Base-by-base conservation (phyloP, 2,113 vertebrate species). In the Grammomys dolichurus region DNA sequence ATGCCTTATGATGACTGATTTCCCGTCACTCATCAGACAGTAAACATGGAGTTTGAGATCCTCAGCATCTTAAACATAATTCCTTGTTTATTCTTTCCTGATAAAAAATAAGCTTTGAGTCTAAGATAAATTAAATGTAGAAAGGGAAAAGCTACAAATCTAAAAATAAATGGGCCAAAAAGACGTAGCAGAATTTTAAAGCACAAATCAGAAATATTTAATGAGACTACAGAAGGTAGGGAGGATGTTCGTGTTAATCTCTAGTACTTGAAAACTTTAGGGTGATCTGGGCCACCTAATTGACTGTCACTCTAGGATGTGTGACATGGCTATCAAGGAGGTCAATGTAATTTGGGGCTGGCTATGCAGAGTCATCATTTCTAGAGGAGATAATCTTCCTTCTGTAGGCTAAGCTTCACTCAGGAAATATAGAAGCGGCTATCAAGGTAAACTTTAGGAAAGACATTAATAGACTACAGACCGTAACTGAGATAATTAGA, bases 261-360 rank as follows among this genome's bases (percentile, higher is more conserved):
- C 33, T 40, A 91, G 51, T 48, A 60, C 72, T 89, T 91, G 82
- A 90, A 94, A 95, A 73, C 3, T 17, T 36, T 78, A 78, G 58
- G 69, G 73, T 91, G 73, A 94, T 19, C 46, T 80, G 73, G 20
- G 33, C 54, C 72, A 73, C 43, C 43, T 96, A 95, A 96, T 65
- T 96, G 93, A 91, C 84, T 90, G 46, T 97, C 93, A 70, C 75
- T 80, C n/a, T 22, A 72, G 40, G 22, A 89, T 89, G 76, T 89
- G 76, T 69, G 89, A 88, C 88, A 88, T 26, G 14, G 65, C 63
- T 70, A 77, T 95, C 94, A 93, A 48, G 87, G 82, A 95, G 97
- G 97, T 97, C 97, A 96, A 43, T 82, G 86, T 78, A 96, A 97
- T 95, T 94, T 96, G 94, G 40, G 56, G 8, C 81, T 96, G 81